Evolutionary conservation across 2,797 vertebrate genomes (phyloP).

Genomic region (Parambassis ranga): DNA sequence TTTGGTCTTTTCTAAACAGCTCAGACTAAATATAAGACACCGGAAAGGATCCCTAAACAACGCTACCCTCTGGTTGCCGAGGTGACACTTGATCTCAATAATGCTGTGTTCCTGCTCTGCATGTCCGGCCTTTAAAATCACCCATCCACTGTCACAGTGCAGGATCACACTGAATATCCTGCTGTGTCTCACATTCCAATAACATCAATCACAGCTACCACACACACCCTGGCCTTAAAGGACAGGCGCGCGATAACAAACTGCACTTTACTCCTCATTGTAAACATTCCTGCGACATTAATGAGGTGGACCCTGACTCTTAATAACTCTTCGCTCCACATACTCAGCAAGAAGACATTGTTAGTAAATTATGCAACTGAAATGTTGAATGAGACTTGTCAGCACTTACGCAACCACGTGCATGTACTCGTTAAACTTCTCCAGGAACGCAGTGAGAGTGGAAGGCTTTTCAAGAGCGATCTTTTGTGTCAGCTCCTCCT

Average conservation of each 20-base stretch:
- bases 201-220: background rate
- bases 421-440: conserved; percentile 90
- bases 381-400: background rate
- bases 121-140: conserved; percentile 53
- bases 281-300: background rate
- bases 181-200: background rate
- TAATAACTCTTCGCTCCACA: background rate
- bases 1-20: conserved; percentile 34
- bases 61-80: conserved; percentile 42
- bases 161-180: conserved; percentile 12
- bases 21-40: conserved; percentile 43
- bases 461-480: conserved; percentile 76
- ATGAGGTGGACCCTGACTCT: conserved; percentile 1
- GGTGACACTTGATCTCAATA: conserved; percentile 30
- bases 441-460: conserved; percentile 83
- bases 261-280: conserved; percentile 18
- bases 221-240: background rate
- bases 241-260: conserved; percentile 3
- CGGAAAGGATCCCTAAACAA: background rate
- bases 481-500: conserved; percentile 65
- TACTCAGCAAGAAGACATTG: background rate
- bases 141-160: background rate
- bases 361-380: background rate
- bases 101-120: conserved; percentile 20
- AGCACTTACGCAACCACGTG: conserved; percentile 88